phyloP scores from a whole-genome alignment of 2,888 invertebrate genomes.

The Lepetodrilus schrolli region DNA sequence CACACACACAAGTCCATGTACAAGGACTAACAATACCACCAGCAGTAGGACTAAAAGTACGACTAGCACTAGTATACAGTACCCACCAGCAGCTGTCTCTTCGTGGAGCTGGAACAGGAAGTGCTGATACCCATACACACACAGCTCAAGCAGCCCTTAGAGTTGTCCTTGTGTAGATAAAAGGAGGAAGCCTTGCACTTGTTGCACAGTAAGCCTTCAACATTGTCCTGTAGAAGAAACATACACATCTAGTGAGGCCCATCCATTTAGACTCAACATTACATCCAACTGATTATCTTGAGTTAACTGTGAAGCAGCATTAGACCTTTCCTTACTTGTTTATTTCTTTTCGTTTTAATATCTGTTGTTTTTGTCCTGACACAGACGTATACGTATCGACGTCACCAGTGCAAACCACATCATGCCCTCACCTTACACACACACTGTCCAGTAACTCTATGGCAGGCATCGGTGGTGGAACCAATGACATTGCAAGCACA shows the following conservation, averaged over 20 bases:
- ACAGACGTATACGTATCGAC: too few relatives aligned
- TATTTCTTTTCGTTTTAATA: too few relatives aligned
- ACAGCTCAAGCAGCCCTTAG: conserved; percentile 87
- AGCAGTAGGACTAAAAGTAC: too few relatives aligned
- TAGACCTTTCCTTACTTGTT: too few relatives aligned
- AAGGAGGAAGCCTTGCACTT: conserved; percentile 88
- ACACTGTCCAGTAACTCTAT: conserved; percentile 79
- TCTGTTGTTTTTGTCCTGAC: too few relatives aligned
- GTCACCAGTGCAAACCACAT: background rate
- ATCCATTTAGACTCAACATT: too few relatives aligned
- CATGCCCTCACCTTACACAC: conserved; percentile 78
- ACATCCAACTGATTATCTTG: too few relatives aligned
- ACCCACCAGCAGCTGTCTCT: conserved; percentile 47
- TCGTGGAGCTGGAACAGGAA: conserved; percentile 79
- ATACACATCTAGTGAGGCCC: background rate
- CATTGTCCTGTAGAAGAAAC: conserved; percentile 80
- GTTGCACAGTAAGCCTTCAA: conserved; percentile 88
- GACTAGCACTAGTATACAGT: background rate
- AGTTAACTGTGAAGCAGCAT: too few relatives aligned
- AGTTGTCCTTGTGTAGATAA: conserved; percentile 81
- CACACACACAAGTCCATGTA: too few relatives aligned
- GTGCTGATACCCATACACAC: conserved; percentile 89
- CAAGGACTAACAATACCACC: too few relatives aligned
- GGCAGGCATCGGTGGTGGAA: conserved; percentile 73
- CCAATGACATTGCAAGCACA: conserved; percentile 79